Evolutionary conservation across 2,797 vertebrate species (phyloP).

Genomic region (Synanceia verrucosa): DNA sequence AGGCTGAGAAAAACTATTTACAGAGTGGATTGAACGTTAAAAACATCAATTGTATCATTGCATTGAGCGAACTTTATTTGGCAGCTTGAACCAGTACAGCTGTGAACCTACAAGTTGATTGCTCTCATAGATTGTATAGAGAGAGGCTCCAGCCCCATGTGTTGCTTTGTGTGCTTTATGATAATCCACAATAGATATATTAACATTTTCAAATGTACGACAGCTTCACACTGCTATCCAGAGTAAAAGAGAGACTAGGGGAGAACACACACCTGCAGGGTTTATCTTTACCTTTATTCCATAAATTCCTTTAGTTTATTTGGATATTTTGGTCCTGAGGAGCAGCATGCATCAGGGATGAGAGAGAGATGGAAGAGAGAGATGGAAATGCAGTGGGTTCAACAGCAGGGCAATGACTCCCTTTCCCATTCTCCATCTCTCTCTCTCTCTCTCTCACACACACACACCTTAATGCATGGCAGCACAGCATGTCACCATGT

Average conservation of each 20-base stretch:
- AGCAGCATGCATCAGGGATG: conserved; percentile 34
- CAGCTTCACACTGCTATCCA: background rate
- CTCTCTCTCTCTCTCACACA: conserved; percentile 36
- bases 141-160: background rate
- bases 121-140: background rate
- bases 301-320: conserved; percentile 30
- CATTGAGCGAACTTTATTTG: conserved; percentile 5
- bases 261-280: background rate
- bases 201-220: background rate
- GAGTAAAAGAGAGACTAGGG: background rate
- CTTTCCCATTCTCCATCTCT: conserved; percentile 74
- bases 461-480: conserved; percentile 48
- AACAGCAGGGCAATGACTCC: conserved; percentile 80
- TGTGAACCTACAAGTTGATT: background rate
- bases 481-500: conserved; percentile 57
- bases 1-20: background rate
- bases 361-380: conserved; percentile 61
- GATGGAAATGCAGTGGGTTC: conserved; percentile 71
- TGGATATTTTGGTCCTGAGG: conserved; percentile 37
- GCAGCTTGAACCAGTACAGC: background rate
- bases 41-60: background rate
- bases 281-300: conserved; percentile 17
- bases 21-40: background rate
- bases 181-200: background rate
- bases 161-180: conserved; percentile 25